Base-by-base conservation (phyloP, 2,888 invertebrate genomes). In the Agriopis leucophaearia region DNA sequence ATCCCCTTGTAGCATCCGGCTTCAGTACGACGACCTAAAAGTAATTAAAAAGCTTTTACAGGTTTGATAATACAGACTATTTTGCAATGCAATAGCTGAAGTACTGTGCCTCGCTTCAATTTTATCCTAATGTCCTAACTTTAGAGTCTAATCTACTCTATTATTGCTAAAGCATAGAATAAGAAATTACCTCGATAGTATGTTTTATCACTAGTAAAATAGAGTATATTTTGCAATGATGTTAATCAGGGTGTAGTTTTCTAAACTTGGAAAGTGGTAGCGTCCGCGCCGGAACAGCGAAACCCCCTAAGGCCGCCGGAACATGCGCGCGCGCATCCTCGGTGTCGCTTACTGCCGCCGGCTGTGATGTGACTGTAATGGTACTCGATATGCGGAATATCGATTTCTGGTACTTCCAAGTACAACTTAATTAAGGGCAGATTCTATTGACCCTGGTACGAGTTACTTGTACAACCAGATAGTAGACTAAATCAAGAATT, bases 281-380 rank as follows among this genome's bases (percentile, higher is more conserved):
- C 38, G 54, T 12, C 9, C 52, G 42, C 36, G 74, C 77, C 92
- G 92, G 92, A 93, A 92, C 91, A 81, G 78, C 63, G 93, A 93
- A 93, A 92, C 93, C 93, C 84, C 88, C 90, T 90, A 88, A 83
- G 85, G 90, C 88, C n/a, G n/a, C 90, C 90, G 92, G 90, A 90
- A 84, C 82, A 78, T 88, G 91, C 92, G 92, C 89, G 78, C 74
- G 90, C 92, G 92, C 93, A 88, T 84, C 86, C 88, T 80, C 84
- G 88, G 90, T 90, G 85, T 88, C 89, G 78, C 83, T 88, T 88
- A 87, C 88, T 75, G 72, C 77, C 80, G 77, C 78, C 82, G n/a
- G n/a, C n/a, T n/a, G n/a, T n/a, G n/a, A n/a, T 78, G 86, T 81
- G 85, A 86, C 83, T 81, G 84, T 85, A 85, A 84, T 83, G 83